Conservation (phyloP, 2,113 vertebrate species). For the Cheilinus undulatus region DNA sequence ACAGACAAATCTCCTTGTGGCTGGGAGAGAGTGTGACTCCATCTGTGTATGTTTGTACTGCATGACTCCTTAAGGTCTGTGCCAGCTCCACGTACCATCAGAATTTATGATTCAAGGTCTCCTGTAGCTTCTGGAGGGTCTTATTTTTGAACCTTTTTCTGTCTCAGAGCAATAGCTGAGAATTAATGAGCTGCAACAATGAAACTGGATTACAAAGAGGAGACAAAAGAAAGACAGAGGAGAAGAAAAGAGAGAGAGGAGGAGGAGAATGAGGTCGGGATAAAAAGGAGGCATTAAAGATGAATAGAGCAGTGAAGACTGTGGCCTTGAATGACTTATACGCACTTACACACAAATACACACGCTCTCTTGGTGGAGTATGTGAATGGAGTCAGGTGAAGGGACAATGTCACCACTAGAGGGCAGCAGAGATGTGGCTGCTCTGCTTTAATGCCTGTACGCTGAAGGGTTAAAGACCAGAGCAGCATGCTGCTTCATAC, state of each 20-base stretch:
- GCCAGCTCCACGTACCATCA: constrained; percentile 10
- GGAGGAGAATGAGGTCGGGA: constrained; percentile 6
- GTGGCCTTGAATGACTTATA: constrained; percentile 33
- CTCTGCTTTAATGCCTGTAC: neutral
- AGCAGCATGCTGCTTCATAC: neutral
- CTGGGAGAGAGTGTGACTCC: no score
- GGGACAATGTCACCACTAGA: constrained; percentile 54
- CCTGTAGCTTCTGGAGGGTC: constrained; percentile 32
- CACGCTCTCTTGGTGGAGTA: neutral
- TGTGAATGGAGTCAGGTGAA: constrained; percentile 21
- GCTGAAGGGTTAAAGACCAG: constrained; percentile 36
- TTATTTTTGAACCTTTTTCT: constrained; percentile 19
- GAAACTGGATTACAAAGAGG: neutral
- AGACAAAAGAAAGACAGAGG: neutral
- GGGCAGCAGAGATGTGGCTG: constrained; percentile 61
- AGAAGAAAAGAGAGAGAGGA: neutral
- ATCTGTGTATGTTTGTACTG: constrained; percentile 20
- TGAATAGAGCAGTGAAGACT: constrained; percentile 19
- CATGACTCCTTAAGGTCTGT: constrained; percentile 2
- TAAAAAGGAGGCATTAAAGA: constrained; percentile 10
- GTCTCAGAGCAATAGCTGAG: constrained; percentile 21
- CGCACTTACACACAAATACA: constrained; percentile 6
- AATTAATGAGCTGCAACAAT: constrained; percentile 40
- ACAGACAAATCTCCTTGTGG: constrained; percentile 55
- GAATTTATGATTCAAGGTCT: constrained; percentile 25